Base-by-base conservation (phyloP, 2,888 invertebrate genomes). In the Enoplolaimus lenunculus region DNA sequence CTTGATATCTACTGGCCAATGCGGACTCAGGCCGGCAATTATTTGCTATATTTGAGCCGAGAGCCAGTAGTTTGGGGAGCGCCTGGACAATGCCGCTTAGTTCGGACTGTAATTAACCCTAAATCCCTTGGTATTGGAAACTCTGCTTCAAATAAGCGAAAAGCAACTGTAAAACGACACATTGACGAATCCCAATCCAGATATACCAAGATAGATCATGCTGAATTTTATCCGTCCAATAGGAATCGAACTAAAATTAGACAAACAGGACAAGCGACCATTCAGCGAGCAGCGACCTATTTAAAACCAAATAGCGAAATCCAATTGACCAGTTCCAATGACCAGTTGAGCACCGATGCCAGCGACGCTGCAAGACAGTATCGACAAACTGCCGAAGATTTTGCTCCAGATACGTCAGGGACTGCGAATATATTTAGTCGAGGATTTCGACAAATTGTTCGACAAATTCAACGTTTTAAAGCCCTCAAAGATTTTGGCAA, bases 1-100 rank as follows among this genome's bases (percentile, higher is more conserved):
- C 86, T 92, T 0, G 87, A 87, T 77, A 87, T 94, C 74, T 86
- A 90, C 78, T 93, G 92, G 90, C 93, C 93, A 0, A 88, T 89
- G 60, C 87, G 88, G 80, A 92, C 91, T 0, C 83, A 87, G 0
- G 86, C 86, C n/a, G 87, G 87, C 84, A 79, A 77, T 30, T 75
- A 77, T 69, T 74, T 80, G 26, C 75, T 80, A 31, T 80, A 80
- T 73, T 73, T 80, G 68, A 76, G 79, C 72, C 78, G 77, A 57
- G 75, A 81, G 60, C 80, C 80, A 2, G 74, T 76, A 34, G 75
- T 80, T 34, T 45, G 45, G 45, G 45, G 45, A 13, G 7, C 45
- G 7, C 45, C 45, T 21, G 45, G 45, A 45, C 7, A 7, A 45
- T 45, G 45, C 21, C 7, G 21, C 7, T 21, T 45, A 45, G 7